Evolutionary conservation across 2,797 vertebrate genomes (phyloP).

Genomic region (Champsocephalus esox): DNA sequence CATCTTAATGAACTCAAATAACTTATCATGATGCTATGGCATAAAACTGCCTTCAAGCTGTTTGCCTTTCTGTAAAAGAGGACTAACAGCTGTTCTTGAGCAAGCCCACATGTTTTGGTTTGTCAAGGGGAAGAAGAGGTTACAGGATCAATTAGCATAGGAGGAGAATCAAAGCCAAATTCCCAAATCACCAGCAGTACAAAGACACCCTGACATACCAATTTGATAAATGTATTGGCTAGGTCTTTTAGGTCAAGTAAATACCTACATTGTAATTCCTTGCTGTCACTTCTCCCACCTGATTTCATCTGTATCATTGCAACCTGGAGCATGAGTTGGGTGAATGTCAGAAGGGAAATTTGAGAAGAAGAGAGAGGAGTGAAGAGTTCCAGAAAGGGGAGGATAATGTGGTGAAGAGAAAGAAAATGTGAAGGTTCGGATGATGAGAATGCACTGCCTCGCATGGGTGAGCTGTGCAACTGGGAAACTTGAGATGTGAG

Average conservation of each 20-base stretch:
- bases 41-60: conserved; percentile 17
- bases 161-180: conserved; percentile 50
- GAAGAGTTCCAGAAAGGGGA: conserved; percentile 56
- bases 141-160: conserved; percentile 60
- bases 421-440: conserved; percentile 81
- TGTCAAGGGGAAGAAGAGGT: conserved; percentile 45
- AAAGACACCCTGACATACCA: conserved; percentile 40
- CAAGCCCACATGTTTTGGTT: conserved; percentile 67
- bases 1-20: conserved; percentile 19
- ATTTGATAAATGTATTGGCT: conserved; percentile 41
- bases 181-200: conserved; percentile 48
- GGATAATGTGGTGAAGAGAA: conserved; percentile 52
- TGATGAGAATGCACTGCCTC: conserved; percentile 78
- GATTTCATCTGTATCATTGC: conserved; percentile 46
- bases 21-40: conserved; percentile 28
- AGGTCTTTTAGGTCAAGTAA: conserved; percentile 49
- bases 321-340: conserved; percentile 42
- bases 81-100: conserved; percentile 62
- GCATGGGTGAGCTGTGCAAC: conserved; percentile 63
- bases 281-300: conserved; percentile 46
- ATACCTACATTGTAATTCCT: conserved; percentile 43
- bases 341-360: conserved; percentile 47
- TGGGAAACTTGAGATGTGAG: conserved; percentile 84
- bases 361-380: conserved; percentile 44
- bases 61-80: conserved; percentile 31